phyloP scores from a whole-genome alignment of 2,797 vertebrate genomes.

The Pempheris klunzingeri region DNA sequence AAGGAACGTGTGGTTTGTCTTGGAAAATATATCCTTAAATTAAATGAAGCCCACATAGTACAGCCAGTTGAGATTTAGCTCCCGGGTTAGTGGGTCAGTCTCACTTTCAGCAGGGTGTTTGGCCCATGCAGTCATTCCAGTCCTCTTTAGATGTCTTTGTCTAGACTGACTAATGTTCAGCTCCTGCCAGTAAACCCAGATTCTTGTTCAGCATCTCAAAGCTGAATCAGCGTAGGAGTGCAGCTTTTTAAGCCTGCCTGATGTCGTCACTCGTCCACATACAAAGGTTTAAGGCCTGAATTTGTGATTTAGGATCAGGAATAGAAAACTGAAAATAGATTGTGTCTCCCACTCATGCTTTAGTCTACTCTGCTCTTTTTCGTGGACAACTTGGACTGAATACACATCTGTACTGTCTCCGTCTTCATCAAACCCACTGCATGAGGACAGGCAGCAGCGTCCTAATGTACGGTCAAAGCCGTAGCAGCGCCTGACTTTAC shows the following conservation, averaged over 20 bases:
- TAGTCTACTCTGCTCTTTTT: slow-evolving; percentile 12
- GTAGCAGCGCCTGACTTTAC: not conserved
- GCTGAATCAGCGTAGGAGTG: not conserved
- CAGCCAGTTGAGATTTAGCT: too few relatives aligned
- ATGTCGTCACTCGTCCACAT: slow-evolving; percentile 10
- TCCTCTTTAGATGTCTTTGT: slow-evolving; percentile 20
- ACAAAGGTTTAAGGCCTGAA: slow-evolving; percentile 14
- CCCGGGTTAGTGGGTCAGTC: slow-evolving; percentile 7
- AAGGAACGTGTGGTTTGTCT: not conserved
- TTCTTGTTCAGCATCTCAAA: slow-evolving; percentile 8
- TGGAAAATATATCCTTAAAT: not conserved
- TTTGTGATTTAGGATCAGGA: too few relatives aligned
- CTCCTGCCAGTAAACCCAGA: slow-evolving; percentile 16
- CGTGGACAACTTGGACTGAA: slow-evolving; percentile 48
- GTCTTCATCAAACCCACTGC: not conserved
- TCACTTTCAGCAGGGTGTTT: slow-evolving; percentile 17
- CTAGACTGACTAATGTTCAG: slow-evolving; percentile 13
- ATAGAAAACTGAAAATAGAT: not conserved
- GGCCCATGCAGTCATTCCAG: not conserved
- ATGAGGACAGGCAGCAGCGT: not conserved
- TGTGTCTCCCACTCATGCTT: slow-evolving; percentile 20
- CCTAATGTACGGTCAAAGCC: not conserved
- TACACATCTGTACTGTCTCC: slow-evolving; percentile 33
- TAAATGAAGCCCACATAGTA: too few relatives aligned
- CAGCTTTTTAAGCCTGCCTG: not conserved